Percentiles rank a stretch among this genome's conserved stretches.
Evolutionary conservation across 2,113 vertebrate species (phyloP).

Genomic region (Hyla sarda): DNA sequence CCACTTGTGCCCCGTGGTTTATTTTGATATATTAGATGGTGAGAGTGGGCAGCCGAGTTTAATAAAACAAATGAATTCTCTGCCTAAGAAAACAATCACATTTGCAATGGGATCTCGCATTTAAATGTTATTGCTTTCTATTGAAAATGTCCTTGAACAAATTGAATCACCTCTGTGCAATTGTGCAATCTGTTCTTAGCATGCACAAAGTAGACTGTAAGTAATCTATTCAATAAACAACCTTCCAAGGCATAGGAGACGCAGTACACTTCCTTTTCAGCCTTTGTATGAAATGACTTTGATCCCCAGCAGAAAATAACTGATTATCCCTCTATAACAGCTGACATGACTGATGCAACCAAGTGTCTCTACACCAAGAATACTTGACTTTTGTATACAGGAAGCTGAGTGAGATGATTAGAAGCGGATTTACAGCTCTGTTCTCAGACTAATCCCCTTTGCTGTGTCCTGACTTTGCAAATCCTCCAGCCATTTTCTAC

Average conservation of each 20-base stretch:
- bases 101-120: conserved; percentile 32
- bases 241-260: conserved; percentile 43
- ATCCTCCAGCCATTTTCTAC: conserved; percentile 65
- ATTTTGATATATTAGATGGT: not conserved
- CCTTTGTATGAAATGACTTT: conserved; percentile 57
- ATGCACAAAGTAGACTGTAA: conserved; percentile 40
- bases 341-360: conserved; percentile 58
- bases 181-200: conserved; percentile 32
- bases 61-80: not conserved
- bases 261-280: conserved; percentile 45
- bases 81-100: conserved; percentile 30
- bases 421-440: conserved; percentile 65
- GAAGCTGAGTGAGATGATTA: conserved; percentile 67
- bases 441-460: conserved; percentile 68
- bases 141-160: conserved; percentile 35
- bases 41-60: not conserved
- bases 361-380: conserved; percentile 63
- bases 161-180: conserved; percentile 43
- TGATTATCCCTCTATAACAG: conserved; percentile 58
- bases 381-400: conserved; percentile 68
- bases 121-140: conserved; percentile 28
- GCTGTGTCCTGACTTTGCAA: conserved; percentile 66
- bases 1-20: not conserved
- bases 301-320: conserved; percentile 56
- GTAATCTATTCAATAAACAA: conserved; percentile 51